Evolutionary conservation across 2,888 invertebrate genomes (phyloP).

Genomic region (Metacarcinus magister): DNA sequence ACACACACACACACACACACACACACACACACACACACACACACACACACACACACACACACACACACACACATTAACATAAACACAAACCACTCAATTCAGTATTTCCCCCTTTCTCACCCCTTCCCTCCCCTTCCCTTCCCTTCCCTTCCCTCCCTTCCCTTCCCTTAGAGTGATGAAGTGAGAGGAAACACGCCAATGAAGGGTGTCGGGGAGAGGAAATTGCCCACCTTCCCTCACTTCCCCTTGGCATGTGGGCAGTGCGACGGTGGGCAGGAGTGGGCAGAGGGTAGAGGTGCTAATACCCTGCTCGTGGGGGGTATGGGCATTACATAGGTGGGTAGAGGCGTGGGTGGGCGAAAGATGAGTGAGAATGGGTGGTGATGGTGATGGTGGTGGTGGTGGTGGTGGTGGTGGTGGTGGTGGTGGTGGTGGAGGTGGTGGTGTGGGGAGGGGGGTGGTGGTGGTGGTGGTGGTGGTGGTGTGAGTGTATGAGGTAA

Average conservation of each 20-base stretch:
- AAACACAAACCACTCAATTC: background rate
- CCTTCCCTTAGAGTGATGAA: background rate
- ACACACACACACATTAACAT: slow-evolving; percentile 32
- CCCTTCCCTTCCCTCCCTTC: background rate
- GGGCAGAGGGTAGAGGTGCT: background rate
- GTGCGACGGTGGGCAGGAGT: background rate
- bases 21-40: background rate
- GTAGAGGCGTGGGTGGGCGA: slow-evolving; percentile 10
- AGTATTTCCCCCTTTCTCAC: background rate
- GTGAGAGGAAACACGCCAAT: slow-evolving; percentile 45
- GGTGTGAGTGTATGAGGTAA: too few relatives aligned
- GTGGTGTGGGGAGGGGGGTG: too few relatives aligned
- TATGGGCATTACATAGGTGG: background rate
- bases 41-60: slow-evolving; percentile 29
- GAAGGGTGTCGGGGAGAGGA: slow-evolving; percentile 1
- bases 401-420: too few relatives aligned
- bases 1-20: background rate
- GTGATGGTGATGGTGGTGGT: background rate
- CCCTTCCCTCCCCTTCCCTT: background rate
- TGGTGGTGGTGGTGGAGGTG: too few relatives aligned
- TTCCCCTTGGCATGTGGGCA: slow-evolving; percentile 21
- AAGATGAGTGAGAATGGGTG: background rate
- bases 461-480: too few relatives aligned
- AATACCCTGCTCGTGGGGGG: background rate
- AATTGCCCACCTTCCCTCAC: slow-evolving; percentile 40